Percentiles rank a stretch among this genome's conserved stretches.
phyloP scores from a whole-genome alignment of 53 echinoderm and acorn worm genomes.

The Patiria pectinifera region DNA sequence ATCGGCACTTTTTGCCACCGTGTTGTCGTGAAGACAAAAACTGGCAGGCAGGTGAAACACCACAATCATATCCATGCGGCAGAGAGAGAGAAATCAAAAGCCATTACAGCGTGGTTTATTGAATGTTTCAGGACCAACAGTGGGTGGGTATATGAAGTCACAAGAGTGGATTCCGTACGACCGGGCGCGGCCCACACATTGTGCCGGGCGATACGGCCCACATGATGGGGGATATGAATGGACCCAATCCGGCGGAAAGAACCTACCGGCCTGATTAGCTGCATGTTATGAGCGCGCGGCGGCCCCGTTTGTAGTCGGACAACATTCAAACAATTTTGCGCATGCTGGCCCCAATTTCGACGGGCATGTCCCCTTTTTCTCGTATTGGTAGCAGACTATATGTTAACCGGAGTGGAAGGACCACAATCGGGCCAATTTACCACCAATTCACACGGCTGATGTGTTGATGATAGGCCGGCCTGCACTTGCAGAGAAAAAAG shows the following conservation, averaged over 20 bases:
- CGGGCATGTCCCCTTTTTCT: background rate
- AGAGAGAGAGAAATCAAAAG: background rate
- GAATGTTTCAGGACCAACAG: slow-evolving; percentile 22
- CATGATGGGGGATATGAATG: slow-evolving; percentile 13
- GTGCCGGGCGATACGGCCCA: background rate
- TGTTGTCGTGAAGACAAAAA: background rate
- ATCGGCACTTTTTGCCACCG: background rate
- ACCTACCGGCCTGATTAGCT: background rate
- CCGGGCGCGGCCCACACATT: background rate
- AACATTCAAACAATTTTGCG: slow-evolving; percentile 20
- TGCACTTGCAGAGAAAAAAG: background rate
- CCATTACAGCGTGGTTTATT: slow-evolving; percentile 27
- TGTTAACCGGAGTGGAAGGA: slow-evolving; percentile 23
- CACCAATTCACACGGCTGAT: background rate
- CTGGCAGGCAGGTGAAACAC: slow-evolving; percentile 1
- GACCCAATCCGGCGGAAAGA: slow-evolving; percentile 36
- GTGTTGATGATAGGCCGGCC: background rate
- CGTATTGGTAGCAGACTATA: background rate
- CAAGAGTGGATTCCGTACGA: background rate
- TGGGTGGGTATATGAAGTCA: background rate
- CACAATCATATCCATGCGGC: background rate
- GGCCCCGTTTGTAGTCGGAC: slow-evolving; percentile 36
- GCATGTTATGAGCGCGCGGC: background rate
- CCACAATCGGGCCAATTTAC: background rate
- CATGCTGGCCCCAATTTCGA: background rate